Evolutionary conservation across 2,888 invertebrate genomes (phyloP).

Genomic region (Thymelicus acteon): DNA sequence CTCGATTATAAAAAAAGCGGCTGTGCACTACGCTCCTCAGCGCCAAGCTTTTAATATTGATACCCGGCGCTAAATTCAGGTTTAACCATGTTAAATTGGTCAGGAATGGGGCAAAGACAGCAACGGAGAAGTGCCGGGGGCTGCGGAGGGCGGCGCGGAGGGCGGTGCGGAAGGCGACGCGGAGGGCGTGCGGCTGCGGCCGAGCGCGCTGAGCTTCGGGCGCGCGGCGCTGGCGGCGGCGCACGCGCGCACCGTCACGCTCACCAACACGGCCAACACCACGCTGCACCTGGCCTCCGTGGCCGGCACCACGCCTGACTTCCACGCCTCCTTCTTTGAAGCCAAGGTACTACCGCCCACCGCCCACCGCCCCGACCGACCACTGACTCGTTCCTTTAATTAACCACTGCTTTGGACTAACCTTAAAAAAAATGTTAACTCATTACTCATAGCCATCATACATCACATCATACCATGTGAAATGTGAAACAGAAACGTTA

Average conservation of each 20-base stretch:
- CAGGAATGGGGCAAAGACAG: slow-evolving; percentile 65
- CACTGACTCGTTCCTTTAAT: no score
- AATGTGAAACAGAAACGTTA: no score
- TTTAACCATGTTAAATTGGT: background rate
- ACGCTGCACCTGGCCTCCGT: slow-evolving; percentile 97
- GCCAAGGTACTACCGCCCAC: slow-evolving; percentile 88
- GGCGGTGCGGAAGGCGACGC: slow-evolving; percentile 47
- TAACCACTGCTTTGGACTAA: no score
- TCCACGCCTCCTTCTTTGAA: slow-evolving; percentile 98
- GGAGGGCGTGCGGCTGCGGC: slow-evolving; percentile 71
- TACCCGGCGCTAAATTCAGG: no score
- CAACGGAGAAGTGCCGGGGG: slow-evolving; percentile 43
- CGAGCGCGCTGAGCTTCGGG: slow-evolving; percentile 82
- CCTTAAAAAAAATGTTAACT: no score
- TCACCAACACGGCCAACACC: slow-evolving; percentile 95
- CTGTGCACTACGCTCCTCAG: no score
- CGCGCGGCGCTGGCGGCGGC: slow-evolving; percentile 93
- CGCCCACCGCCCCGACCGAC: no score
- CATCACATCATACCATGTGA: no score
- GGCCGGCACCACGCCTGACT: slow-evolving; percentile 96
- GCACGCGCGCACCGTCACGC: slow-evolving; percentile 92
- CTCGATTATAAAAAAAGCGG: no score
- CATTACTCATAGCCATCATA: no score
- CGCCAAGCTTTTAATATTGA: no score
- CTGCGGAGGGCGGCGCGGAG: slow-evolving; percentile 44